These are phyloP conservation scores for Scolopax mira DNA, from an alignment of 2,113 vertebrate species.

Conservation along the genomic window DNA sequence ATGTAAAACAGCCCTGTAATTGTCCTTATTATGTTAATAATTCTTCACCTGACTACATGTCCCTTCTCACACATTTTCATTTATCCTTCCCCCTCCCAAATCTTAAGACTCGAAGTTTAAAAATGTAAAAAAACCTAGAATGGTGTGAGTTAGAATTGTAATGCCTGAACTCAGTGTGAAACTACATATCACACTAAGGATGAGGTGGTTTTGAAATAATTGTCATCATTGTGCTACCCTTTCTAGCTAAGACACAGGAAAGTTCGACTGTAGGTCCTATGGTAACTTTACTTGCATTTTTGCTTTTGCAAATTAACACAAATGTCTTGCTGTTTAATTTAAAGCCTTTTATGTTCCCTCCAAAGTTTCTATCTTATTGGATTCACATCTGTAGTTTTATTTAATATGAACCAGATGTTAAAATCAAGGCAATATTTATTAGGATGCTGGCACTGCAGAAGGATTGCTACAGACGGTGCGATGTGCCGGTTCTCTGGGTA, in stretches of 20 bases:
- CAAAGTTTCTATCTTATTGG: conserved; percentile 28
- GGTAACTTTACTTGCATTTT: not conserved
- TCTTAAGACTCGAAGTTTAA: not conserved
- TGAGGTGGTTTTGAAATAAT: not conserved
- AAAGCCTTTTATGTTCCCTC: conserved; percentile 16
- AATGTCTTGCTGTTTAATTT: conserved; percentile 11
- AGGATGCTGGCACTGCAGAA: not conserved
- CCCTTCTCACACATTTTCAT: not conserved
- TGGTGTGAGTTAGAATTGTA: not conserved
- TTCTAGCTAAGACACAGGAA: not conserved
- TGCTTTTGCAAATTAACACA: conserved; percentile 17
- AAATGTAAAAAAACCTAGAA: not conserved
- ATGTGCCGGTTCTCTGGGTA: not conserved
- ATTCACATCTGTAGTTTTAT: conserved; percentile 48
- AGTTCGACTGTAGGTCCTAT: not conserved
- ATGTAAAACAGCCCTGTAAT: not conserved
- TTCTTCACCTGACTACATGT: not conserved
- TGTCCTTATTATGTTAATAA: not conserved
- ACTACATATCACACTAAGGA: not conserved
- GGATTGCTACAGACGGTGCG: not conserved
- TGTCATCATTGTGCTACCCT: not conserved
- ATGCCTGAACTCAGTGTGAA: not conserved
- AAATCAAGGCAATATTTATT: conserved; percentile 20
- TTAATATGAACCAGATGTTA: conserved; percentile 49
- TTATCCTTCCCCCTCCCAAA: not conserved